Evolutionary conservation across 2,797 vertebrate species (phyloP).

Genomic region (Hippopotamyrus pictus): DNA sequence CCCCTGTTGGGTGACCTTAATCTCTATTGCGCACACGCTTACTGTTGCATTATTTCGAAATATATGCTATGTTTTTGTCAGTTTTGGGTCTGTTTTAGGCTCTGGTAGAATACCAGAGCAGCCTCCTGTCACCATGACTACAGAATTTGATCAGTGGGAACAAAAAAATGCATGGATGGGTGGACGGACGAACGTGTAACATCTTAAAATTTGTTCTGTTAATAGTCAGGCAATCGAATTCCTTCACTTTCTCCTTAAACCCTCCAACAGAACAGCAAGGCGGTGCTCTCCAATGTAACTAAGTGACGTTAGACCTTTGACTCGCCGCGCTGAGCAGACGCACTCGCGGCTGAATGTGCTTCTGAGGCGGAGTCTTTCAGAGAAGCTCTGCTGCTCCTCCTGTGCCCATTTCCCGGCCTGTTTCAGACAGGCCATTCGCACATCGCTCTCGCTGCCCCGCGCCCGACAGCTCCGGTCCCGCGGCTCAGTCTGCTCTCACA

Average conservation of each 20-base stretch:
- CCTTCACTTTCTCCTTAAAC: background rate
- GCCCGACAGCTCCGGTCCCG: constrained; percentile 86
- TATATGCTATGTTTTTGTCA: background rate
- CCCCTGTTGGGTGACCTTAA: background rate
- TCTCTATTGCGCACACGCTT: background rate
- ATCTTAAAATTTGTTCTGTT: background rate
- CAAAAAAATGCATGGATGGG: background rate
- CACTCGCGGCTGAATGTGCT: background rate
- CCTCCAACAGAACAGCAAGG: background rate
- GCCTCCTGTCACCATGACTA: background rate
- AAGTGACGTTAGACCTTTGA: background rate
- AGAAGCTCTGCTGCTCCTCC: constrained; percentile 46
- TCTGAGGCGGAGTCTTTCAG: constrained; percentile 25
- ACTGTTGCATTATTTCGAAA: background rate
- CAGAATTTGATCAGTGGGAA: background rate
- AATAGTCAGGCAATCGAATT: background rate
- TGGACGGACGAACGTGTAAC: background rate
- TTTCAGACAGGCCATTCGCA: constrained; percentile 85
- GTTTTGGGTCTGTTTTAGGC: background rate
- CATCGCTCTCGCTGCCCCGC: constrained; percentile 90
- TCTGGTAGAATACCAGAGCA: background rate
- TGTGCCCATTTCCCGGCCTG: constrained; percentile 73
- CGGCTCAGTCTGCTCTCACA: constrained; percentile 91
- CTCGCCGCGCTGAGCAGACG: background rate
- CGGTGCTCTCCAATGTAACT: background rate